Conservation (phyloP, 1,140 invertebrate genomes). For the Trigoniulus corallinus region DNA sequence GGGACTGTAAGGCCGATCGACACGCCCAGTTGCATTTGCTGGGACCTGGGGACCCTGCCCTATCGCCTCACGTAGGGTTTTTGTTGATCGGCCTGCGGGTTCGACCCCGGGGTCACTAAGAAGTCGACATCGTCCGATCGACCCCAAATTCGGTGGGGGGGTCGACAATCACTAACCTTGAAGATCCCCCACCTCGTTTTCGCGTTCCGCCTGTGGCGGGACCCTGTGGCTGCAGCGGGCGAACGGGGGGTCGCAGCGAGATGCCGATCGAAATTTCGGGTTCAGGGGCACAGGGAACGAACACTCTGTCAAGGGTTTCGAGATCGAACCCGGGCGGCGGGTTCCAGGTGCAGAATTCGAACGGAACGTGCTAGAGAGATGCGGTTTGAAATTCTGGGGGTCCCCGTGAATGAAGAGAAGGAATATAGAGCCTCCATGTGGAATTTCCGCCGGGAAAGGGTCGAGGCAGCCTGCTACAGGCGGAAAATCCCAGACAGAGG, state of each 20-base stretch:
- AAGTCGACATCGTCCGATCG: neutral
- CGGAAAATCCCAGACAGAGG: neutral
- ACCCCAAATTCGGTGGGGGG: neutral
- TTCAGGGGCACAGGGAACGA: neutral
- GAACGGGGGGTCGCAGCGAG: neutral
- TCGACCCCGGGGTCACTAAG: neutral
- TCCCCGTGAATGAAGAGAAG: neutral
- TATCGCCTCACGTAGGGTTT: too few relatives aligned
- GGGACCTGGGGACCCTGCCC: too few relatives aligned
- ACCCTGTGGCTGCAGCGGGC: neutral
- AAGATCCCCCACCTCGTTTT: neutral
- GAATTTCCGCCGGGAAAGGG: neutral
- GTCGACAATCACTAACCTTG: neutral
- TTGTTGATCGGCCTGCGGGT: neutral
- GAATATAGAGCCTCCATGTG: neutral
- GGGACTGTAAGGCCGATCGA: too few relatives aligned
- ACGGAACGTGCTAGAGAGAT: neutral
- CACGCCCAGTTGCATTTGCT: too few relatives aligned
- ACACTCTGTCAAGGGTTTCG: neutral
- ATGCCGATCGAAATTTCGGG: neutral
- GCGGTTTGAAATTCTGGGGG: neutral
- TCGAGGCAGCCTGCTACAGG: neutral
- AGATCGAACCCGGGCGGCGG: neutral
- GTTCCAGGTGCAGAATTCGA: neutral
- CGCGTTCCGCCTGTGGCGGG: neutral